These are phyloP conservation scores for Sebastes fasciatus DNA, from an alignment of 2,113 vertebrate species.

Conservation along the genomic window DNA sequence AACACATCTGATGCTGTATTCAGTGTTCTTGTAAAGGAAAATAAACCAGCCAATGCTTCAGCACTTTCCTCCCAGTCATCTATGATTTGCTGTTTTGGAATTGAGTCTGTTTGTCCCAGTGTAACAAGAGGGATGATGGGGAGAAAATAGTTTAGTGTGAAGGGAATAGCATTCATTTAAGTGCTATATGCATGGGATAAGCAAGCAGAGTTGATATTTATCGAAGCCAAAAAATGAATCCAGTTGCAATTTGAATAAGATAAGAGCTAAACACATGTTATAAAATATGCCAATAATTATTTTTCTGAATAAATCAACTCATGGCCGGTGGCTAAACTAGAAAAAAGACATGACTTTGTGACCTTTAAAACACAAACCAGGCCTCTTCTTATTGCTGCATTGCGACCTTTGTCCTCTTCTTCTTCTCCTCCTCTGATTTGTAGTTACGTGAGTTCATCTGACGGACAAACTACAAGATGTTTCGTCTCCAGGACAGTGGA, in stretches of 20 bases:
- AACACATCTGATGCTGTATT: neutral
- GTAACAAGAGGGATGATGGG: neutral
- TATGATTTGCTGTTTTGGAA: constrained; percentile 13
- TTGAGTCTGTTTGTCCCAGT: neutral
- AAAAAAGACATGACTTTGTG: neutral
- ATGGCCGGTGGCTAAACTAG: neutral
- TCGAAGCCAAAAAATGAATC: neutral
- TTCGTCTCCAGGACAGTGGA: constrained; percentile 26
- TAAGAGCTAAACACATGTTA: neutral
- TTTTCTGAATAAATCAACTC: constrained; percentile 15
- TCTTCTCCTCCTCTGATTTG: neutral
- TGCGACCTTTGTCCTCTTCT: neutral
- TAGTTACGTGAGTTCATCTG: neutral
- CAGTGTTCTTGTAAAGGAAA: constrained; percentile 36
- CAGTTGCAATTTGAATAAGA: neutral
- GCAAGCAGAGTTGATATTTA: neutral
- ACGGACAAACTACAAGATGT: constrained; percentile 12
- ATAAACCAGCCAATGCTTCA: constrained; percentile 24
- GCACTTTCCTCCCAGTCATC: constrained; percentile 21
- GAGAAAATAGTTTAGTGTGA: neutral
- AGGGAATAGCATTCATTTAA: neutral
- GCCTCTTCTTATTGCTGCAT: neutral
- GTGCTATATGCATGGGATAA: neutral
- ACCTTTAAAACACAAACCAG: neutral
- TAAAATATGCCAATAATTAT: neutral